These are phyloP conservation scores for Notocelia uddmanniana DNA, from an alignment of 2,888 invertebrate species.

Conservation along the genomic window DNA sequence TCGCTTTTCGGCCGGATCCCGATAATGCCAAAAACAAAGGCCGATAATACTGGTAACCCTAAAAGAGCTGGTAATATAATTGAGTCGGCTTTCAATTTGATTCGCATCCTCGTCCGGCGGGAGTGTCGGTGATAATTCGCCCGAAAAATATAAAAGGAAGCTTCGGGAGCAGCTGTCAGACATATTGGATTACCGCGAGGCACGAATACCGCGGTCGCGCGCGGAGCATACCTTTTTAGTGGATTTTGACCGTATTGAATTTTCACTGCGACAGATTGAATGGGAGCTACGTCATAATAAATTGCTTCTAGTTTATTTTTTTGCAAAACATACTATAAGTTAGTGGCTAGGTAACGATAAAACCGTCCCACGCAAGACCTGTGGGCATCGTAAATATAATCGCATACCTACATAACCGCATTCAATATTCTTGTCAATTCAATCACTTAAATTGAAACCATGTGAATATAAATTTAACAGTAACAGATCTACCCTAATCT, in stretches of 20 bases:
- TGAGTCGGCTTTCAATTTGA: constrained; percentile 86
- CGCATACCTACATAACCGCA: too few relatives aligned
- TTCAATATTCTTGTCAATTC: too few relatives aligned
- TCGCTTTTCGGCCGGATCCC: neutral
- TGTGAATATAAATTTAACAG: too few relatives aligned
- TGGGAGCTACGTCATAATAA: constrained; percentile 1
- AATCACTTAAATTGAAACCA: too few relatives aligned
- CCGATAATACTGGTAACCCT: constrained; percentile 64
- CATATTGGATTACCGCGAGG: constrained; percentile 79
- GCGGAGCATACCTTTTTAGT: constrained; percentile 43
- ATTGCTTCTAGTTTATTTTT: neutral
- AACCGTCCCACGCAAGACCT: too few relatives aligned
- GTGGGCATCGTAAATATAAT: too few relatives aligned
- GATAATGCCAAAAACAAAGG: constrained; percentile 30
- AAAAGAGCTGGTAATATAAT: constrained; percentile 77
- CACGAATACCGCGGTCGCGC: constrained; percentile 50
- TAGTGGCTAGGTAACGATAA: too few relatives aligned
- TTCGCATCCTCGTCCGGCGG: constrained; percentile 79
- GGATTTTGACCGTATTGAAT: constrained; percentile 43
- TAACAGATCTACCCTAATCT: too few relatives aligned
- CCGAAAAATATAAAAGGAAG: constrained; percentile 84
- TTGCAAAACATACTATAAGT: too few relatives aligned
- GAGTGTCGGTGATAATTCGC: constrained; percentile 85
- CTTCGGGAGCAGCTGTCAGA: constrained; percentile 74
- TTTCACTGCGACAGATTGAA: constrained; percentile 43